phyloP scores from a whole-genome alignment of 2,797 vertebrate genomes.

The Hybognathus amarus region DNA sequence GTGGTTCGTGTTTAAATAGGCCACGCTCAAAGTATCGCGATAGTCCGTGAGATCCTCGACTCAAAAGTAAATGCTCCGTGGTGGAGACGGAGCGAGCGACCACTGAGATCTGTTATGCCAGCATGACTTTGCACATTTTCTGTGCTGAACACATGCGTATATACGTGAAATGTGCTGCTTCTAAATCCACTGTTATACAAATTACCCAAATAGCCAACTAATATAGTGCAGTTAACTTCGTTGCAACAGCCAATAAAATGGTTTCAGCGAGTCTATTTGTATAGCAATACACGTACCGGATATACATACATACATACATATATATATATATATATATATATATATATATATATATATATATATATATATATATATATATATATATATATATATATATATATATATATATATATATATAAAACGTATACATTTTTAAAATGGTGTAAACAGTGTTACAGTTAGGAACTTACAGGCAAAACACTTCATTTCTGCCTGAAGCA shows the following conservation, averaged over 20 bases:
- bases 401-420: too few relatives aligned
- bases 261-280: too few relatives aligned
- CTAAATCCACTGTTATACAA: neutral
- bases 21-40: conserved; percentile 72
- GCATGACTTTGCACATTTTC: conserved; percentile 80
- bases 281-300: too few relatives aligned
- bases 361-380: too few relatives aligned
- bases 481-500: neutral
- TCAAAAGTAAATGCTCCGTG: neutral
- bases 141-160: neutral
- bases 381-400: too few relatives aligned
- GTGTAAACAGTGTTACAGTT: neutral
- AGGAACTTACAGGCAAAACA: neutral
- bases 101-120: conserved; percentile 48
- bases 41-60: neutral
- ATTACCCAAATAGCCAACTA: neutral
- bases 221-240: neutral
- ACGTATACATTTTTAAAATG: too few relatives aligned
- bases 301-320: too few relatives aligned
- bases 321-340: too few relatives aligned
- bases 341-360: too few relatives aligned
- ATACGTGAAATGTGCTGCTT: neutral
- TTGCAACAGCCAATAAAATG: neutral
- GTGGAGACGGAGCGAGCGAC: neutral
- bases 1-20: conserved; percentile 61